A percentile compares a stretch with the other conserved stretches of the same genome.
Evolutionary conservation across 2,113 vertebrate species (phyloP).

Genomic region (Triplophysa siluroides): DNA sequence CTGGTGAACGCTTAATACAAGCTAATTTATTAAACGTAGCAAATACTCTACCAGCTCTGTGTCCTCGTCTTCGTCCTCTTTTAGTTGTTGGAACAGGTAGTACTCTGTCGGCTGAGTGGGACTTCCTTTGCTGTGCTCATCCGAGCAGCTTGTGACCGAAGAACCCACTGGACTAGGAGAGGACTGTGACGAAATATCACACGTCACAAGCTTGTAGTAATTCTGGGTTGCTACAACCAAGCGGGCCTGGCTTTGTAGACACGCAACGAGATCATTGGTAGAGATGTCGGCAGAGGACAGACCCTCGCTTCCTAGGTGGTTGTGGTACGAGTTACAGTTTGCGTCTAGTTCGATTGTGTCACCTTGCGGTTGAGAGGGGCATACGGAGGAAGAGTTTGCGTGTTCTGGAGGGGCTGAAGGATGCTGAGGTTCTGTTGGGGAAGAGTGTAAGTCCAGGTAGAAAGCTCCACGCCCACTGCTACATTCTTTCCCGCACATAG

Average conservation of each 20-base stretch:
- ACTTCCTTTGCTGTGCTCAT: conserved; percentile 87
- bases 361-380: conserved; percentile 70
- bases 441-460: conserved; percentile 93
- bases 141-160: conserved; percentile 92
- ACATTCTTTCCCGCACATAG: conserved; percentile 35
- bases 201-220: conserved; percentile 97
- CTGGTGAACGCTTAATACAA: neutral
- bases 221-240: conserved; percentile 96
- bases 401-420: conserved; percentile 73
- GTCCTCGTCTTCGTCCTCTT: conserved; percentile 55
- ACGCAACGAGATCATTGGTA: conserved; percentile 79
- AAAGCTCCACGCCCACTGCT: conserved; percentile 78
- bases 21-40: neutral
- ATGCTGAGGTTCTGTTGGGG: conserved; percentile 79
- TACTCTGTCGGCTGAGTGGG: conserved; percentile 90
- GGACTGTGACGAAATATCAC: conserved; percentile 94
- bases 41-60: conserved; percentile 38
- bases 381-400: conserved; percentile 76
- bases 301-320: conserved; percentile 71
- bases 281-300: conserved; percentile 67
- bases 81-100: conserved; percentile 84
- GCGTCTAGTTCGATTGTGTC: conserved; percentile 83
- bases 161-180: conserved; percentile 91
- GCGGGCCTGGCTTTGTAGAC: conserved; percentile 92
- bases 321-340: conserved; percentile 92